Percentiles rank a stretch among this genome's conserved stretches.
Evolutionary conservation across 2,888 invertebrate species (phyloP).

Genomic region (Melanostoma scalare): DNA sequence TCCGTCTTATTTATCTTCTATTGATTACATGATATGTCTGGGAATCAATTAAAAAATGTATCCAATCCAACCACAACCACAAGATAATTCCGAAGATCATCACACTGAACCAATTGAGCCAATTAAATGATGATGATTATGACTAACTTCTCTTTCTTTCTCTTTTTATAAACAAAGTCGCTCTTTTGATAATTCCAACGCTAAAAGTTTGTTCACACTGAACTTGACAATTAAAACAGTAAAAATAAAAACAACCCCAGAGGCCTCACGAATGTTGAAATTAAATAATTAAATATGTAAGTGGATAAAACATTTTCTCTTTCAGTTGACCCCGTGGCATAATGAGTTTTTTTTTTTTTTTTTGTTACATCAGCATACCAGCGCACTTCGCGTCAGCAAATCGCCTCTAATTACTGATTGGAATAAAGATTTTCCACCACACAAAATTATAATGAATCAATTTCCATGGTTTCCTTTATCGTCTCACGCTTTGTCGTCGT

Average conservation of each 20-base stretch:
- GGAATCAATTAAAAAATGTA: conserved; percentile 62
- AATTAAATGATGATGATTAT: conserved; percentile 57
- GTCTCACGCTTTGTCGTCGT: background rate
- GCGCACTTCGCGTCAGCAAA: conserved; percentile 22
- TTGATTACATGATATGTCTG: conserved; percentile 66
- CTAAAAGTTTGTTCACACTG: conserved; percentile 25
- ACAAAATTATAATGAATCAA: conserved; percentile 60
- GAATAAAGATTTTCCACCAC: conserved; percentile 40
- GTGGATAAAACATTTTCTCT: conserved; percentile 18
- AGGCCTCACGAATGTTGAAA: background rate
- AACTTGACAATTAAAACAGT: background rate
- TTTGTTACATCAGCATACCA: background rate
- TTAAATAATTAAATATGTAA: conserved; percentile 3
- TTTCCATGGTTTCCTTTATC: conserved; percentile 40
- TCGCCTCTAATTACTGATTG: conserved; percentile 37
- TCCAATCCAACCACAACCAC: conserved; percentile 24
- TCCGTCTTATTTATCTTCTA: conserved; percentile 67
- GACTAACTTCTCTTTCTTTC: conserved; percentile 26
- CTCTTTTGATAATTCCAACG: conserved; percentile 6
- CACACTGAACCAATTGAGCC: conserved; percentile 67
- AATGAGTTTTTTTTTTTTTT: background rate
- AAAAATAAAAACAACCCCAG: background rate
- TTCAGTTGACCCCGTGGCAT: conserved; percentile 39
- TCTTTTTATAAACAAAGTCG: background rate
- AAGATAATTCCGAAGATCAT: conserved; percentile 53